Conservation (phyloP, 1,140 invertebrate genomes). For the Apis dorsata region DNA sequence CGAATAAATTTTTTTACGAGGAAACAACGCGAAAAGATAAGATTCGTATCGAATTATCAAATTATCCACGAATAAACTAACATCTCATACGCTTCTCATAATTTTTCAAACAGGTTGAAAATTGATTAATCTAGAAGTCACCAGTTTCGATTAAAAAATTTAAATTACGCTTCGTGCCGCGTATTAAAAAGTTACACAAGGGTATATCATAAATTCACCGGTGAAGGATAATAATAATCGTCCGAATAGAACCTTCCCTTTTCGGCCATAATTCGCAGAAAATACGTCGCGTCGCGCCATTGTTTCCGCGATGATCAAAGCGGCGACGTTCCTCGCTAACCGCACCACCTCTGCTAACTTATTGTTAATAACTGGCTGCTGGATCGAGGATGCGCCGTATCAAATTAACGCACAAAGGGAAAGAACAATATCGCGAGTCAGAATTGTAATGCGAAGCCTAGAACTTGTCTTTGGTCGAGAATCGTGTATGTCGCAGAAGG, state of each 20-base stretch:
- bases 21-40: too few relatives aligned
- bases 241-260: background rate
- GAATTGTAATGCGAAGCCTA: background rate
- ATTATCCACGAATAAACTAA: too few relatives aligned
- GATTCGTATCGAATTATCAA: too few relatives aligned
- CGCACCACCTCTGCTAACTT: background rate
- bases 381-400: constrained; percentile 13
- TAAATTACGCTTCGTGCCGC: too few relatives aligned
- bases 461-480: background rate
- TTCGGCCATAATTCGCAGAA: background rate
- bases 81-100: too few relatives aligned
- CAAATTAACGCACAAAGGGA: background rate
- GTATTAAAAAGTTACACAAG: background rate
- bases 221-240: background rate
- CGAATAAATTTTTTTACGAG: too few relatives aligned
- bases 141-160: background rate
- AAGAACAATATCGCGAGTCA: constrained; percentile 5
- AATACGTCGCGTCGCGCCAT: background rate
- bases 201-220: background rate
- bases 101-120: background rate
- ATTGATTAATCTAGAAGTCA: background rate
- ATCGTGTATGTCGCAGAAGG: background rate
- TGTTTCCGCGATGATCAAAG: background rate
- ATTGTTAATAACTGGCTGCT: constrained; percentile 11
- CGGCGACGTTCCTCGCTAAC: background rate